Conservation (phyloP, 2,888 invertebrate species). For the Apantesis nais region DNA sequence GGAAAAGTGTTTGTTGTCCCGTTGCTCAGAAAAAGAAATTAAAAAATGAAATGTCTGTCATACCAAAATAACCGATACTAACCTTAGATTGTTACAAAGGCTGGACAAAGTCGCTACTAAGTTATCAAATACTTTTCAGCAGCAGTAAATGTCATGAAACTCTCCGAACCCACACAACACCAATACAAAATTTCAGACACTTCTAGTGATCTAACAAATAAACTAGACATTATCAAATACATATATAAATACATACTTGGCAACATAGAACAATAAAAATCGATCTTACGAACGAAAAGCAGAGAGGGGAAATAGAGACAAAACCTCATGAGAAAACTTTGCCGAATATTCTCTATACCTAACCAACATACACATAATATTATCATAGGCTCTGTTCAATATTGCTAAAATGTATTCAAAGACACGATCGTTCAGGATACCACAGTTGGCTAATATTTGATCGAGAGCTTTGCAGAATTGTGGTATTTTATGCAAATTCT, state of each 20-base stretch:
- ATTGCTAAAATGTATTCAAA: constrained; percentile 25
- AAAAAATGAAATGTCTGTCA: constrained; percentile 15
- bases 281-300: constrained; percentile 25
- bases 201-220: constrained; percentile 11
- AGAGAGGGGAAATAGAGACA: constrained; percentile 17
- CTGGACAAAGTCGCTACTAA: neutral
- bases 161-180: constrained; percentile 1
- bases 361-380: constrained; percentile 32
- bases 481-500: constrained; percentile 10
- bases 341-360: constrained; percentile 16
- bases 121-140: constrained; percentile 15
- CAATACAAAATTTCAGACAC: neutral
- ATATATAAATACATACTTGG: no score
- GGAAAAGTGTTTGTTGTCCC: constrained; percentile 22
- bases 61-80: constrained; percentile 16
- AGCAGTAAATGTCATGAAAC: constrained; percentile 19
- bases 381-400: constrained; percentile 24
- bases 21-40: constrained; percentile 12
- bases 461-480: constrained; percentile 6
- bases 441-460: constrained; percentile 24
- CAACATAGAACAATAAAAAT: constrained; percentile 19
- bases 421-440: constrained; percentile 24
- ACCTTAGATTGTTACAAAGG: neutral
- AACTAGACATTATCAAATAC: constrained; percentile 11
- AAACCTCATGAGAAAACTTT: constrained; percentile 28